A percentile compares a stretch with the other conserved stretches of the same genome.
Conservation (phyloP, 2,888 invertebrate genomes). For the Stegana nigrithorax region DNA sequence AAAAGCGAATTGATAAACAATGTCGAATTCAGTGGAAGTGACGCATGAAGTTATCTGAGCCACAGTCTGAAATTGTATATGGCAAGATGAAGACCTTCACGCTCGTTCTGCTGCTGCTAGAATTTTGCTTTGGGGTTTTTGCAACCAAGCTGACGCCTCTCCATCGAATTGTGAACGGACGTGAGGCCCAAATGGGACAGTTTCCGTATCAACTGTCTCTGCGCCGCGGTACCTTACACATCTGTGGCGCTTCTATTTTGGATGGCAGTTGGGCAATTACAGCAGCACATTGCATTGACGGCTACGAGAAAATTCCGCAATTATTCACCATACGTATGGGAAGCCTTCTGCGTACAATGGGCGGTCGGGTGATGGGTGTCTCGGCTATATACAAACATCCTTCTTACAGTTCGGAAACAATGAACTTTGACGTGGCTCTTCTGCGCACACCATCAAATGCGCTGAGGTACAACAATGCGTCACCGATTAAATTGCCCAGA, state of each 20-base stretch:
- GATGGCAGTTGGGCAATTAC: slow-evolving; percentile 60
- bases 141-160: background rate
- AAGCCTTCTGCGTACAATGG: slow-evolving; percentile 45
- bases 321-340: slow-evolving; percentile 58
- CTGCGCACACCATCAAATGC: slow-evolving; percentile 47
- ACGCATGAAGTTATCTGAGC: no score
- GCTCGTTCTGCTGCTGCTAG: background rate
- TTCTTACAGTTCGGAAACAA: slow-evolving; percentile 53
- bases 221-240: slow-evolving; percentile 57
- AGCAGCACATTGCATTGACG: slow-evolving; percentile 63
- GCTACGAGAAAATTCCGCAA: slow-evolving; percentile 46
- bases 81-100: background rate
- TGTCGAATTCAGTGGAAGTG: no score
- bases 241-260: slow-evolving; percentile 62
- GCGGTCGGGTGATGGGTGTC: slow-evolving; percentile 52
- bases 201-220: slow-evolving; percentile 65
- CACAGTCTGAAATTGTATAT: background rate
- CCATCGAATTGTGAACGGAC: slow-evolving; percentile 61
- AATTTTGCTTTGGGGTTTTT: background rate
- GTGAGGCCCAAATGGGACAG: slow-evolving; percentile 54
- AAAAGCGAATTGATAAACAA: no score
- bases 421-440: slow-evolving; percentile 64
- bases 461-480: slow-evolving; percentile 44
- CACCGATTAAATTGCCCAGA: slow-evolving; percentile 49
- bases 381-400: slow-evolving; percentile 59